These are phyloP conservation scores for Steinernema khuongi DNA, from an alignment of 1,140 invertebrate species.

Conservation along the genomic window DNA sequence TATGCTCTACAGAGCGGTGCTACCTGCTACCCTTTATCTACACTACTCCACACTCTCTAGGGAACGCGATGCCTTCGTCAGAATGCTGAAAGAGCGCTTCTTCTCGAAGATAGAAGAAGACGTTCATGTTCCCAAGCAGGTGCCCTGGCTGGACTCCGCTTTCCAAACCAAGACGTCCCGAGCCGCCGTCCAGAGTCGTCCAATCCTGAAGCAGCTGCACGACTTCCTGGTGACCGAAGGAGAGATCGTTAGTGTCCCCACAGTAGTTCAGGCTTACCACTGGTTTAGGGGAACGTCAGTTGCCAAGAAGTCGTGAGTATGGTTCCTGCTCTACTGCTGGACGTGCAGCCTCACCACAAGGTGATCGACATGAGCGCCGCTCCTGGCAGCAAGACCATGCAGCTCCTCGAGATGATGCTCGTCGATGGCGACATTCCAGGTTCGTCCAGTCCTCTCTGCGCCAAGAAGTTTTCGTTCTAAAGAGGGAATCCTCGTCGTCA, in stretches of 20 bases:
- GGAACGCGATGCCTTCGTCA: constrained; percentile 30
- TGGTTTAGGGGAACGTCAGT: constrained; percentile 78
- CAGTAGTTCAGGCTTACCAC: neutral
- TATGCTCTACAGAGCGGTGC: too few relatives aligned
- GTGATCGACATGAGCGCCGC: constrained; percentile 96
- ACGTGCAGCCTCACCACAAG: constrained; percentile 72
- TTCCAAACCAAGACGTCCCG: constrained; percentile 42
- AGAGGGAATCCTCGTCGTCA: constrained; percentile 88
- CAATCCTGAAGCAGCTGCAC: constrained; percentile 32
- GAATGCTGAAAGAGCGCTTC: constrained; percentile 35
- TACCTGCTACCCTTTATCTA: too few relatives aligned
- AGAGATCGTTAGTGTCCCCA: constrained; percentile 10
- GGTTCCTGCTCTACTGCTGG: constrained; percentile 89
- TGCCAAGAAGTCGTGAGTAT: constrained; percentile 94
- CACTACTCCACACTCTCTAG: too few relatives aligned
- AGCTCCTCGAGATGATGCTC: constrained; percentile 91
- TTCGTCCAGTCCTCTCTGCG: constrained; percentile 57
- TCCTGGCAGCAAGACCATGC: constrained; percentile 95
- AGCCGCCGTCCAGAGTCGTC: constrained; percentile 29
- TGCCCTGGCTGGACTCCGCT: constrained; percentile 31
- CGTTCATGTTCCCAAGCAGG: constrained; percentile 29
- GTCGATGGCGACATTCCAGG: constrained; percentile 67
- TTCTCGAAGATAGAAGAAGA: constrained; percentile 28
- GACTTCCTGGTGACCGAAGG: constrained; percentile 34
- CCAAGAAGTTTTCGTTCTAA: constrained; percentile 47